These are phyloP conservation scores for Lycopodina hypogea DNA, from an alignment of 37 sponge, comb jelly and placozoan genomes.

Conservation along the genomic window DNA sequence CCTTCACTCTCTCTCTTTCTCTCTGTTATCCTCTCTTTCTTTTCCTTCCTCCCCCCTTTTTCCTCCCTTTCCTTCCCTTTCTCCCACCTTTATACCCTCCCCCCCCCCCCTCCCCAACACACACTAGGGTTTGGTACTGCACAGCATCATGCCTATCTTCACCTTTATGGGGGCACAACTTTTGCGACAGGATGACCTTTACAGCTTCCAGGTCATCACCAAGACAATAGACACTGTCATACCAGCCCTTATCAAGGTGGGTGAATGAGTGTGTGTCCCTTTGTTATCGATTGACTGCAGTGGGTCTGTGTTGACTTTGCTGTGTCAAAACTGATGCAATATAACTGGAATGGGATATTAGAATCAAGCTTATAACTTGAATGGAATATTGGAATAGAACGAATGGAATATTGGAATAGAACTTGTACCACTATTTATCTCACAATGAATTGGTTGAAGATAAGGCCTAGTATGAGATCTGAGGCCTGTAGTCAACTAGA, in stretches of 20 bases:
- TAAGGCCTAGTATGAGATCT: too few relatives aligned
- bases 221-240: constrained; percentile 80
- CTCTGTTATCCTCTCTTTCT: background rate
- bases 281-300: too few relatives aligned
- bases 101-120: background rate
- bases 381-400: too few relatives aligned
- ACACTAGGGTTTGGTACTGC: constrained; percentile 65
- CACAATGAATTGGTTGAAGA: too few relatives aligned
- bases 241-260: constrained; percentile 75
- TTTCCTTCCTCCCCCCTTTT: background rate
- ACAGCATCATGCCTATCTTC: constrained; percentile 96
- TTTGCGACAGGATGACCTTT: constrained; percentile 79
- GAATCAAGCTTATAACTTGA: background rate
- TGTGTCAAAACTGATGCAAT: background rate
- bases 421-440: too few relatives aligned
- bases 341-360: background rate
- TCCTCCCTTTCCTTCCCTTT: too few relatives aligned
- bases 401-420: too few relatives aligned
- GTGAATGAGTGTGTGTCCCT: background rate
- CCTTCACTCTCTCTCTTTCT: background rate
- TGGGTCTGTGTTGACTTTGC: background rate
- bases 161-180: constrained; percentile 96
- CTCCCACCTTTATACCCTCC: background rate
- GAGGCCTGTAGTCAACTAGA: too few relatives aligned
- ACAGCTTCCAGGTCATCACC: constrained; percentile 84